These are phyloP conservation scores for Atopsyche davidsoni DNA, from an alignment of 1,140 invertebrate genomes.

Conservation along the genomic window DNA sequence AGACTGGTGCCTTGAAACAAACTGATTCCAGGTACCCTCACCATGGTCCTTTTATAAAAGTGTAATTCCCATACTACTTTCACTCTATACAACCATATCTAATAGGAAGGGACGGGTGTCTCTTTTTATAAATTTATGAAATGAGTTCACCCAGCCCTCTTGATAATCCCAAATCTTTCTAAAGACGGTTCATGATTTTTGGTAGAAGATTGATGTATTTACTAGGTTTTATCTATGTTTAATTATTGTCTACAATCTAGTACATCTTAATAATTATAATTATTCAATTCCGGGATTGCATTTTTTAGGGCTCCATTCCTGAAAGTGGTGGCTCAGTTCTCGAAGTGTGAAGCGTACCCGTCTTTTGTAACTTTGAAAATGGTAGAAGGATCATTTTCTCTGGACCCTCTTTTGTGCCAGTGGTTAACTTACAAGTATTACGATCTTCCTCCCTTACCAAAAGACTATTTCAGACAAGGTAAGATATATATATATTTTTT, in stretches of 20 bases:
- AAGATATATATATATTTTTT: not conserved
- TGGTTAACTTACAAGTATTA: conserved; percentile 23
- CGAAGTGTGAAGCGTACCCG: conserved; percentile 3
- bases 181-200: not conserved
- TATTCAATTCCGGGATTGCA: not conserved
- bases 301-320: conserved; percentile 17
- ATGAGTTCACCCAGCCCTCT: too few species aligned
- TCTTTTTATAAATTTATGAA: too few species aligned
- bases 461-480: too few species aligned
- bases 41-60: too few species aligned
- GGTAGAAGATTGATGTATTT: not conserved
- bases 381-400: conserved; percentile 17
- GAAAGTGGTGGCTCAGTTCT: conserved; percentile 21
- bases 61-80: too few species aligned
- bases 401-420: conserved; percentile 26
- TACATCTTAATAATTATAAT: not conserved
- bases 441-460: not conserved
- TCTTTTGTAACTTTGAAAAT: conserved; percentile 15
- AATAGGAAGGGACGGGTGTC: too few species aligned
- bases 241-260: not conserved
- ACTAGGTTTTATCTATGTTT: not conserved
- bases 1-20: too few species aligned
- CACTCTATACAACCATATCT: too few species aligned
- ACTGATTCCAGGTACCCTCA: too few species aligned
- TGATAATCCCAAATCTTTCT: not conserved